Evolutionary conservation across 2,113 vertebrate genomes (phyloP).

Genomic region (Anthoscopus minutus): DNA sequence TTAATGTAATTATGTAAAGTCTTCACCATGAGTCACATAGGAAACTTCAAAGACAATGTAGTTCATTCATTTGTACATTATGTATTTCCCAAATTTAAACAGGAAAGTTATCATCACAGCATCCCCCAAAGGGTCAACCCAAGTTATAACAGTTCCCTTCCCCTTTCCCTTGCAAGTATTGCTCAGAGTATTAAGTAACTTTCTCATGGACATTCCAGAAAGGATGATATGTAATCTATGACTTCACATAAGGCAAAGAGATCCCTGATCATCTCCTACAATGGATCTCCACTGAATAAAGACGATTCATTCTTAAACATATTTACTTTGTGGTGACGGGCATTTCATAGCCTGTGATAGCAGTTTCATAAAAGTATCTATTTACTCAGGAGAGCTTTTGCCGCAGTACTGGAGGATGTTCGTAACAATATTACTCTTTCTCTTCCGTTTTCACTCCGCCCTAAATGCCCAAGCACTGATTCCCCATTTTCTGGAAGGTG

Average conservation of each 20-base stretch:
- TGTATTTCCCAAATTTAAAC: slow-evolving; percentile 41
- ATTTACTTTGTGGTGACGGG: neutral
- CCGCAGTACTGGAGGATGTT: neutral
- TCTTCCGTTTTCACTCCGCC: neutral
- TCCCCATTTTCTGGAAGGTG: neutral
- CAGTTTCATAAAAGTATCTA: neutral
- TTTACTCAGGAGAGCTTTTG: neutral
- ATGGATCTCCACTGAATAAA: neutral
- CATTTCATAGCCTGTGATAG: neutral
- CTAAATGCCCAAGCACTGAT: neutral
- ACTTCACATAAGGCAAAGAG: neutral
- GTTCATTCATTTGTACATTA: slow-evolving; percentile 10
- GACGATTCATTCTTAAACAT: neutral
- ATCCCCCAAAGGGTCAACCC: neutral
- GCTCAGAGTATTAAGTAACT: neutral
- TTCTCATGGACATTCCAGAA: neutral
- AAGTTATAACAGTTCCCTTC: slow-evolving; percentile 18
- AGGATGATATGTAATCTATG: neutral
- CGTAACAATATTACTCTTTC: neutral
- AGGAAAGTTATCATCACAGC: slow-evolving; percentile 18
- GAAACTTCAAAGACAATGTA: slow-evolving; percentile 57
- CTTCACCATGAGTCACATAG: slow-evolving; percentile 36
- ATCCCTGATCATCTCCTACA: neutral
- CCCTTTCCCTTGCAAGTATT: neutral
- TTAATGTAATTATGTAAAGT: slow-evolving; percentile 38